Conservation (phyloP, 1,140 invertebrate genomes). For the Spodoptera frugiperda region DNA sequence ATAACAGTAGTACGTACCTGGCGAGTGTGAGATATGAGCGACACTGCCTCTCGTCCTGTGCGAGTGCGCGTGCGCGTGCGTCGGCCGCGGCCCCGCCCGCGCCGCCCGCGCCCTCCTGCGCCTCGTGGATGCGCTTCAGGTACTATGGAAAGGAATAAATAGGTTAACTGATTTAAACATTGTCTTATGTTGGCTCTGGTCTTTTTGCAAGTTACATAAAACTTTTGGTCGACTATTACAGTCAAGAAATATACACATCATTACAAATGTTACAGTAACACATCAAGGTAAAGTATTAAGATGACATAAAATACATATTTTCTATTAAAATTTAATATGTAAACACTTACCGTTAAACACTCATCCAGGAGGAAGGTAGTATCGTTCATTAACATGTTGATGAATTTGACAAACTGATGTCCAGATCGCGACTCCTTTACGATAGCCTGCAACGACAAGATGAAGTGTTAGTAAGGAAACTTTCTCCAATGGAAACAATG, state of each 20-base stretch:
- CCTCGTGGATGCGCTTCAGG: conserved; percentile 97
- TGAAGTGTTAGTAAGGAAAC: neutral
- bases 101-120: conserved; percentile 92
- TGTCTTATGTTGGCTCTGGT: no score
- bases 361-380: conserved; percentile 99
- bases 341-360: conserved; percentile 87
- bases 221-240: no score
- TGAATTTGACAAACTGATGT: conserved; percentile 98
- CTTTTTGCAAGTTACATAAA: no score
- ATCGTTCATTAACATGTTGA: conserved; percentile 99
- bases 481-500: no score
- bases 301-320: no score
- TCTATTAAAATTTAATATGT: neutral
- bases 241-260: no score
- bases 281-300: no score
- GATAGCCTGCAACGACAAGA: conserved; percentile 87
- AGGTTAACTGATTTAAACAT: no score
- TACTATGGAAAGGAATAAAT: conserved; percentile 89
- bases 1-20: no score
- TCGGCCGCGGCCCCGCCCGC: conserved; percentile 89
- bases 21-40: conserved; percentile 97
- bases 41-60: conserved; percentile 97
- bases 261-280: no score
- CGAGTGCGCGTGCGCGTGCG: conserved; percentile 91
- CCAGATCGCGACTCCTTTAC: conserved; percentile 94